A percentile compares a stretch with the other conserved stretches of the same genome.
phyloP scores from a whole-genome alignment of 2,888 invertebrate genomes.

The Tipula helvola region DNA sequence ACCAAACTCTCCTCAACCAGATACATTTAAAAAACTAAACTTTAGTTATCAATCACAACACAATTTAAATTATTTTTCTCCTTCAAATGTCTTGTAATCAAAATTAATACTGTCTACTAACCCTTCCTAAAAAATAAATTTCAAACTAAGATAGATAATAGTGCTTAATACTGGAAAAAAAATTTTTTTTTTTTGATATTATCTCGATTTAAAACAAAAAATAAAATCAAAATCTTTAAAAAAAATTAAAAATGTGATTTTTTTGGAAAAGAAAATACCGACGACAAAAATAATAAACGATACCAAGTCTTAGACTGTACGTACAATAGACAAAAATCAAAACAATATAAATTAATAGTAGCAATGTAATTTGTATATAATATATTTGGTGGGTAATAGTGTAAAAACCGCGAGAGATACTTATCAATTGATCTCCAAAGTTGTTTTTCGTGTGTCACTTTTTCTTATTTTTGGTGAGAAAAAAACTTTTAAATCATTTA shows the following conservation, averaged over 20 bases:
- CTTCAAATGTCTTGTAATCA: neutral
- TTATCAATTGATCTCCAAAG: neutral
- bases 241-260: neutral
- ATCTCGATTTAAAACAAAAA: neutral
- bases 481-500: neutral
- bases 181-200: neutral
- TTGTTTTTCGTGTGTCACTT: neutral
- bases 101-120: neutral
- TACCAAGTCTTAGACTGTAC: neutral
- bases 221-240: neutral
- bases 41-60: neutral
- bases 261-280: neutral
- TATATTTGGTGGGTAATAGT: neutral
- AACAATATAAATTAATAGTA: neutral
- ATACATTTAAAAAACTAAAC: neutral
- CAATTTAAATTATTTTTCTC: neutral
- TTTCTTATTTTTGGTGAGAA: neutral
- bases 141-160: neutral
- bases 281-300: neutral
- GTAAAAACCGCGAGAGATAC: conserved; percentile 4
- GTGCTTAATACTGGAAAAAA: neutral
- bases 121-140: neutral
- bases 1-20: neutral
- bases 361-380: too few relatives aligned
- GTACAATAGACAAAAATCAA: neutral